Evolutionary conservation across 2,113 vertebrate species (phyloP), one percentile per base, ranked within the genome.

Genomic region (Limanda limanda): DNA sequence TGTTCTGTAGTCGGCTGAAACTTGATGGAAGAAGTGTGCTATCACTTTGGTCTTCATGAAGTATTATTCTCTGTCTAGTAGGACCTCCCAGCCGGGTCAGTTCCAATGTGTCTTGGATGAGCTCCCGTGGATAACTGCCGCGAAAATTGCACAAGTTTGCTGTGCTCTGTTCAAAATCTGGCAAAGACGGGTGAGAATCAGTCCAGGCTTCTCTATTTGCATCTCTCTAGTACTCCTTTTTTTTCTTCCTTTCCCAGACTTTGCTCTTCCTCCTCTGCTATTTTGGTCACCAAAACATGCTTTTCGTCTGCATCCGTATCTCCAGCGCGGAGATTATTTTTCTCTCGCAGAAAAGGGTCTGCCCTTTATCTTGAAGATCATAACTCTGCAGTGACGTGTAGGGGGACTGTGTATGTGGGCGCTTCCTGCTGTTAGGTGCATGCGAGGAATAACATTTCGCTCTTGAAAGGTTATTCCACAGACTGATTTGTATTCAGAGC

Each of bases 81-180:
- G 84, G 81, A 92, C 86, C 84, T 93, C 92, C 91, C 87, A 65
- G 67, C 85, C 90, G 88, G 88, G 73, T 80, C 85, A 75, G 63
- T 64, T 82, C 80, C 68, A 20, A 59, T 75, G 63, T 62, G 83
- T 81, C 25, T 86, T 90, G 93, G 89, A 91, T 51, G 66, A 71
- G 71, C 80, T 93, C 93, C 91, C 86, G 84, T 89, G 91, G 86
- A 93, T 72, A 63, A 58, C 54, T 60, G 86, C 92, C 91, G 92
- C 58, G 18, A 62, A 77, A 85, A 86, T 87, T 94, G 89, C 90
- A 85, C 88, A 92, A 94, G 83, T 88, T 78, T 78, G 82, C 86
- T 87, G 74, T 83, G 83, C 84, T 90, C 81, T 71, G 27, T 75
- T 84, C 74, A 77, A 91, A 86, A 73, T 88, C 80, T 87, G 86